Percentiles rank a stretch among this genome's conserved stretches.
phyloP scores from a whole-genome alignment of 2,113 vertebrate genomes.

The Podarcis raffonei region DNA sequence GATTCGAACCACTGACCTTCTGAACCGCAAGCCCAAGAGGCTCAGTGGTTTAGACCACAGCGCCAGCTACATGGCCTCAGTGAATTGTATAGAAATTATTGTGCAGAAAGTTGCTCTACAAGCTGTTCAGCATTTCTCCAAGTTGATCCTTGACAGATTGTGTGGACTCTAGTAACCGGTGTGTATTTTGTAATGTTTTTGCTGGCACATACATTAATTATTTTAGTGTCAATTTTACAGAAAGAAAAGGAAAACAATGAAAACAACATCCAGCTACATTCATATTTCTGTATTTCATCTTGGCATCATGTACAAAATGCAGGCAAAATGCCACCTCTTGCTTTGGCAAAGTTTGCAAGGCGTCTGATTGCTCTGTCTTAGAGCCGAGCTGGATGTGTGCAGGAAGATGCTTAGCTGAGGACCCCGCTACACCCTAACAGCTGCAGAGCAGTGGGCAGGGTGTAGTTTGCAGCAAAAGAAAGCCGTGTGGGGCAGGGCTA shows the following conservation, averaged over 20 bases:
- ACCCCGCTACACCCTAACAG: neutral
- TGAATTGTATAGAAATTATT: neutral
- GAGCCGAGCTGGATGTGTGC: neutral
- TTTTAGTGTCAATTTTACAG: neutral
- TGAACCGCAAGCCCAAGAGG: no score
- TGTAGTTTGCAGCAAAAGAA: neutral
- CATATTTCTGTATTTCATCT: neutral
- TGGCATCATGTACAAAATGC: neutral
- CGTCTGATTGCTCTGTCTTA: neutral
- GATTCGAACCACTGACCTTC: no score
- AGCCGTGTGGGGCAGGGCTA: neutral
- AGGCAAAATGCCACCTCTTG: neutral
- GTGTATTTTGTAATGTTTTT: neutral
- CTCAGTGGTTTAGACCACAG: no score
- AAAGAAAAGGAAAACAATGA: neutral
- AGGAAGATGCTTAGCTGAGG: no score
- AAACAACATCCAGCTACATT: neutral
- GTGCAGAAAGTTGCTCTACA: neutral
- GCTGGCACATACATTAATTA: neutral
- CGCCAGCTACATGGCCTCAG: neutral
- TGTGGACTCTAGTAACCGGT: neutral
- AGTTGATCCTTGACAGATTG: constrained; percentile 3
- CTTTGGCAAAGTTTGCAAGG: neutral
- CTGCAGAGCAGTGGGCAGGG: neutral
- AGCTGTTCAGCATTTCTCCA: neutral